Evolutionary conservation across 1,140 invertebrate genomes (phyloP).

Genomic region (Hyphantria cunea): DNA sequence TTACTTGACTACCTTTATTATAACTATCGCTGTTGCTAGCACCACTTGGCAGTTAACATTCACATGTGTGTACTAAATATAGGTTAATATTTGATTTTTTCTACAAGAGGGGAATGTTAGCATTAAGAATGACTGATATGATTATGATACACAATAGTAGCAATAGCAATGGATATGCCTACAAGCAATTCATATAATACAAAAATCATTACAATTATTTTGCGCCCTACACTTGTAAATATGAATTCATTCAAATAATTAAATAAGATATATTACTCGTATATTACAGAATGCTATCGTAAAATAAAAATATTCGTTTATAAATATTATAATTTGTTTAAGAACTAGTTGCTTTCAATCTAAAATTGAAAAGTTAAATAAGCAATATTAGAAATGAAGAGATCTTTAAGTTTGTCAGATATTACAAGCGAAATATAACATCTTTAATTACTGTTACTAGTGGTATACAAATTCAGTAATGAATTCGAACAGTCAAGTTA

Average conservation of each 20-base stretch:
- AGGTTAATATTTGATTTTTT: slow-evolving; percentile 19
- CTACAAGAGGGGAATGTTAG: slow-evolving; percentile 35
- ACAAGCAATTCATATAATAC: slow-evolving; percentile 45
- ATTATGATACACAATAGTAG: slow-evolving; percentile 36
- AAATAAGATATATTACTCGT: slow-evolving; percentile 60
- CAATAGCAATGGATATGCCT: slow-evolving; percentile 46
- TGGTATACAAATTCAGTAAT: background rate
- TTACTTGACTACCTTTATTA: slow-evolving; percentile 26
- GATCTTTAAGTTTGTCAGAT: slow-evolving; percentile 24
- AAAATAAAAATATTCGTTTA: slow-evolving; percentile 55
- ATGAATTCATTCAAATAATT: slow-evolving; percentile 58
- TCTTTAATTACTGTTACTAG: slow-evolving; percentile 13
- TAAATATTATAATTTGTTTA: slow-evolving; percentile 55
- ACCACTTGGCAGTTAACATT: slow-evolving; percentile 24
- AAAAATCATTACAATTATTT: slow-evolving; percentile 37
- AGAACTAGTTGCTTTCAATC: slow-evolving; percentile 38
- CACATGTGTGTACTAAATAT: slow-evolving; percentile 4
- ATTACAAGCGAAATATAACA: slow-evolving; percentile 20
- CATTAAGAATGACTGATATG: slow-evolving; percentile 35
- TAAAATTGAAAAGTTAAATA: slow-evolving; percentile 35
- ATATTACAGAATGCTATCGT: slow-evolving; percentile 57
- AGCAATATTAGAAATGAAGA: slow-evolving; percentile 27
- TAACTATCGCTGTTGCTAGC: slow-evolving; percentile 27
- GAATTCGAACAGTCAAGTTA: too few relatives aligned
- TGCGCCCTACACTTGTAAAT: slow-evolving; percentile 47